Evolutionary conservation across 1,140 invertebrate species (phyloP).

Genomic region (Eriosoma lanigerum): DNA sequence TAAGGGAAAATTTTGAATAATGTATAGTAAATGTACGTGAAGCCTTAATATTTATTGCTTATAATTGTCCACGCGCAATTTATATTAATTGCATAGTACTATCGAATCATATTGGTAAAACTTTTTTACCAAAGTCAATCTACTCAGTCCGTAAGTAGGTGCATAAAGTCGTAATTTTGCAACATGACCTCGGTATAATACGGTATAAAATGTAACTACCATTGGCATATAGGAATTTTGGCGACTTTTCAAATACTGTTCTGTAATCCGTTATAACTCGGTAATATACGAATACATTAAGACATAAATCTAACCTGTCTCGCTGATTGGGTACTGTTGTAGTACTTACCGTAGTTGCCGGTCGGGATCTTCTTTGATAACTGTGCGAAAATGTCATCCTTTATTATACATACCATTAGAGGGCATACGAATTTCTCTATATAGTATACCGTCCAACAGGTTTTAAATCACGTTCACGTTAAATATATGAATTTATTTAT

Average conservation of each 20-base stretch:
- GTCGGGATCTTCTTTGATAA: neutral
- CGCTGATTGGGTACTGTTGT: neutral
- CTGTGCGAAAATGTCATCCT: neutral
- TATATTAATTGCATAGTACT: no score
- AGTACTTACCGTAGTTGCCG: no score
- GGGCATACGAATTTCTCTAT: neutral
- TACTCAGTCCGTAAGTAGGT: neutral
- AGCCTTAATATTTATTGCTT: no score
- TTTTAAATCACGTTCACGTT: neutral
- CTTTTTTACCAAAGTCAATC: neutral
- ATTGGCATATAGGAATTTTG: neutral
- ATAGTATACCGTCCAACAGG: neutral
- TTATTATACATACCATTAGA: neutral
- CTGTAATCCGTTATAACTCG: neutral
- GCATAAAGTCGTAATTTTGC: neutral
- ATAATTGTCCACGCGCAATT: no score
- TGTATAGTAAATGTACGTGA: no score
- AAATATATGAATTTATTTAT: neutral
- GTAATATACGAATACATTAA: slow-evolving; percentile 7
- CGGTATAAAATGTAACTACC: neutral
- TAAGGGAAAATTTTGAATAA: no score
- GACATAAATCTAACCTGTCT: neutral
- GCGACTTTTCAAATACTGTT: slow-evolving; percentile 20
- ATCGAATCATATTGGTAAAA: neutral
- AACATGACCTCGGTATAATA: neutral